Base-by-base conservation (phyloP, 2,888 invertebrate species). In the Dicyrtomina minuta region DNA sequence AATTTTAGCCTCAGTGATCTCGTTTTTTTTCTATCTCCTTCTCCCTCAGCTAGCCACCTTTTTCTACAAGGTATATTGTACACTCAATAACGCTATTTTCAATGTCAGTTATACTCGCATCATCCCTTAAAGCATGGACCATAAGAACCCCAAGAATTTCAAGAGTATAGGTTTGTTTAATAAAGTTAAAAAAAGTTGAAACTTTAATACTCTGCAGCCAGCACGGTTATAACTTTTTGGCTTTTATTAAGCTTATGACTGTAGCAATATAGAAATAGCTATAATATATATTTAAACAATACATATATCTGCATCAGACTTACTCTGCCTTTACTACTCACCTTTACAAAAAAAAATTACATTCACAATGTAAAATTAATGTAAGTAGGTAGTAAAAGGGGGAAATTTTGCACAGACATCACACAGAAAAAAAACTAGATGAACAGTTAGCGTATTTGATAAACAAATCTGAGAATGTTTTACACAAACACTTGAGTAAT, bases 1-100 rank as follows among this genome's bases (percentile, higher is more conserved):
- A 66, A 61, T 26, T 55, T 70, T 69, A 62, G 46, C 68, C 58
- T 58, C 53, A 64, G 66, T 66, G 66, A 59, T 58, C 66, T 66
- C 66, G 58, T 66, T 66, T 33, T 33, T 33, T 33, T 33, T 33
- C n/a, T n/a, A n/a, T 33, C 33, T 66, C 43, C 8, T 33, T 33
- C n/a, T n/a, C n/a, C 8, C 33, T 66, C 43, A 51, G 17, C 56
- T 41, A 68, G 13, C 12, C 43, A 20, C 53, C 27, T 43, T 51
- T 61, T 24, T 60, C 61, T 43, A 49, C 8, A 33, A 33, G 33
- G 8, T 8, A 3, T 33, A 58, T 46, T 66, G 8, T 8, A 3
- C 8, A 58, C 58, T 66, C 26, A 58, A 46, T 66, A 44, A 55
- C 58, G 56, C 58, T 64, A 26, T 66, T 41, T 56, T 66, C 20